Evolutionary conservation across 2,113 vertebrate species (phyloP).

Genomic region (Hylia prasina): DNA sequence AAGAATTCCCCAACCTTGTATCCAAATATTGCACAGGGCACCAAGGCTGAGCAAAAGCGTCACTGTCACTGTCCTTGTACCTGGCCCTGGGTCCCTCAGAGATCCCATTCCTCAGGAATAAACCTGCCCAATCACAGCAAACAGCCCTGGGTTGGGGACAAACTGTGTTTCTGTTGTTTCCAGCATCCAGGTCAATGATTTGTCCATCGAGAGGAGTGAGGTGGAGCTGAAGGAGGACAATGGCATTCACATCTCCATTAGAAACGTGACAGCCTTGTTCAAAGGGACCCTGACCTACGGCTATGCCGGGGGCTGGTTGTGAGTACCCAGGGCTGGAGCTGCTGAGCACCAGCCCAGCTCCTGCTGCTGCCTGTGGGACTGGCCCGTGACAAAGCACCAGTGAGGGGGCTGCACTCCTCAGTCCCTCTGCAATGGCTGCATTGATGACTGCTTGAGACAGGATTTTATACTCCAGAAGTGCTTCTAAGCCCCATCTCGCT

Average conservation of each 20-base stretch:
- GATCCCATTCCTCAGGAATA: neutral
- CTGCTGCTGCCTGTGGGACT: neutral
- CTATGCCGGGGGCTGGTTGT: constrained; percentile 77
- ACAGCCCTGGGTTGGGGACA: accelerated
- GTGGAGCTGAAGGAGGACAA: constrained; percentile 74
- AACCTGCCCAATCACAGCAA: accelerated
- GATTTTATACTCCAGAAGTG: accelerated
- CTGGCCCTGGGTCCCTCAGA: neutral
- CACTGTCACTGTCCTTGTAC: accelerated
- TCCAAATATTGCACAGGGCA: accelerated
- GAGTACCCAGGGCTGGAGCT: constrained; percentile 24
- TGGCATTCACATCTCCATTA: constrained; percentile 72
- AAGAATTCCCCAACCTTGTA: accelerated
- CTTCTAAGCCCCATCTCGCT: neutral
- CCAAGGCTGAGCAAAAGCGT: neutral
- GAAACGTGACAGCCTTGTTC: constrained; percentile 76
- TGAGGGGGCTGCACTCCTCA: accelerated
- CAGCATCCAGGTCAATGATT: constrained; percentile 82
- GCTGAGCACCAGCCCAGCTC: neutral
- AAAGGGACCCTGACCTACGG: constrained; percentile 79
- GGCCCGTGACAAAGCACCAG: accelerated
- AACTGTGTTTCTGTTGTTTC: neutral
- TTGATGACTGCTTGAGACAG: neutral
- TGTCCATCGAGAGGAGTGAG: constrained; percentile 77
- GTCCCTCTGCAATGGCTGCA: neutral